phyloP scores from a whole-genome alignment of 2,888 invertebrate genomes.

The Plutella xylostella region DNA sequence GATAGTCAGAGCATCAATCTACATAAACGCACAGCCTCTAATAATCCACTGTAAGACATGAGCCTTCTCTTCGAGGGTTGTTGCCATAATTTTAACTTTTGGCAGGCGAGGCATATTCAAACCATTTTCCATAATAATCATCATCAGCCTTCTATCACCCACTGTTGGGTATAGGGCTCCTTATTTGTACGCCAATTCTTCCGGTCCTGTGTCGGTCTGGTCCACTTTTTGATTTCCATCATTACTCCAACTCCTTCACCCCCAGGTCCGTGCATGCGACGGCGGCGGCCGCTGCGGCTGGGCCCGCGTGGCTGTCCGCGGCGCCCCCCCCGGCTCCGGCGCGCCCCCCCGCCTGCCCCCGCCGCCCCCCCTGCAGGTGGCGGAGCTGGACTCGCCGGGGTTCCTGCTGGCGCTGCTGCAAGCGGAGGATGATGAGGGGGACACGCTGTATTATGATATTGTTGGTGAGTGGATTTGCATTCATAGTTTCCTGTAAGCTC shows the following conservation, averaged over 20 bases:
- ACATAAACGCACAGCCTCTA: too few relatives aligned
- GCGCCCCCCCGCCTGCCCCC: constrained; percentile 73
- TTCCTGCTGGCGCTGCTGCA: constrained; percentile 88
- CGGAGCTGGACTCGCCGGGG: constrained; percentile 89
- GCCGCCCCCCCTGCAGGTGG: constrained; percentile 75
- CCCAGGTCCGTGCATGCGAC: constrained; percentile 85
- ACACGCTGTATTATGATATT: constrained; percentile 92
- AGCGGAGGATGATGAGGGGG: constrained; percentile 87
- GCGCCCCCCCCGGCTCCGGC: constrained; percentile 67
- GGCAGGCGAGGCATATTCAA: too few relatives aligned
- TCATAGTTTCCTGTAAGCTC: neutral
- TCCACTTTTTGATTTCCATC: neutral
- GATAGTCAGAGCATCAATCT: too few relatives aligned
- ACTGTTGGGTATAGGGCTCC: too few relatives aligned
- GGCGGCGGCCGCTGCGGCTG: constrained; percentile 81
- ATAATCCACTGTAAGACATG: too few relatives aligned
- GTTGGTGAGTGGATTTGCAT: constrained; percentile 70
- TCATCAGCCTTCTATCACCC: too few relatives aligned
- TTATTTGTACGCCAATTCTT: too few relatives aligned
- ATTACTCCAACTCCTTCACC: neutral
- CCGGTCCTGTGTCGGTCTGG: too few relatives aligned
- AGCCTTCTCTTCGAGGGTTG: too few relatives aligned
- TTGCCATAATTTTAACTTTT: too few relatives aligned
- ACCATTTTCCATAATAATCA: too few relatives aligned
- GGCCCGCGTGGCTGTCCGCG: constrained; percentile 77